These are phyloP conservation scores for Brachionus paranguensis DNA, from an alignment of 1,140 invertebrate genomes.

Conservation along the genomic window DNA sequence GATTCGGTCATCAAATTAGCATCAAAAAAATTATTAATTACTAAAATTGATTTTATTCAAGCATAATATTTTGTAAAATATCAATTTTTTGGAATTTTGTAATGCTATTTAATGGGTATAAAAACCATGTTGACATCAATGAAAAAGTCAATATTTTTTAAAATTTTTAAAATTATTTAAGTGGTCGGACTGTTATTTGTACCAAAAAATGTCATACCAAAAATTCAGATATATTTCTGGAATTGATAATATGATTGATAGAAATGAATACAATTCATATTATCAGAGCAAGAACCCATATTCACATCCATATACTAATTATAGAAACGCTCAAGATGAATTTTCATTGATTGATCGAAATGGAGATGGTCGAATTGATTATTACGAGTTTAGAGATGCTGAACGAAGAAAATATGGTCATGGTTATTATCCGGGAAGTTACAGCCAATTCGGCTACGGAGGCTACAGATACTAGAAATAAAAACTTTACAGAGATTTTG, in stretches of 20 bases:
- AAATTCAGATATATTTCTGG: slow-evolving; percentile 4
- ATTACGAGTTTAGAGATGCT: background rate
- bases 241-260: background rate
- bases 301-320: background rate
- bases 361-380: background rate
- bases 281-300: background rate
- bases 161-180: no score
- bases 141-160: no score
- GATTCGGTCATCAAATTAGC: no score
- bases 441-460: background rate
- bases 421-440: background rate
- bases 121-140: no score
- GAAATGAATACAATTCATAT: background rate
- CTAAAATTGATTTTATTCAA: no score
- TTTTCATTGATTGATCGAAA: background rate
- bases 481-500: no score
- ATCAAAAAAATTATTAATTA: no score
- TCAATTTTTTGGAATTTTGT: no score
- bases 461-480: background rate
- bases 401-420: background rate
- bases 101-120: no score
- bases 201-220: background rate
- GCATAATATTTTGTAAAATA: no score
- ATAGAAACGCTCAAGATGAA: background rate
- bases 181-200: no score